Evolutionary conservation across 1,140 invertebrate species (phyloP).

Genomic region (Condylostylus longicornis): DNA sequence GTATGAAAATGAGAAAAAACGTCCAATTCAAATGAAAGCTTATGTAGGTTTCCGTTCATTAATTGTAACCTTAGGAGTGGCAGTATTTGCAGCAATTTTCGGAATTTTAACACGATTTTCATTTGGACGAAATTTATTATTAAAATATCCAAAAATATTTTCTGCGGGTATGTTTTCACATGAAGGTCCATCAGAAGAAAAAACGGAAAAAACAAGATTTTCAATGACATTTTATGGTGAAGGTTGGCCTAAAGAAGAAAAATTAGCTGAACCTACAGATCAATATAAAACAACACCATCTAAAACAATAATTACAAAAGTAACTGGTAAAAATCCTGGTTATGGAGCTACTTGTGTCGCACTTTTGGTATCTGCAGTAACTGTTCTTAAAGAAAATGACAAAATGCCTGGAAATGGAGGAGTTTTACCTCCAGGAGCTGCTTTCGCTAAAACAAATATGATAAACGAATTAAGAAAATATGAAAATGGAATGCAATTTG

Average conservation of each 20-base stretch:
- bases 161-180: conserved; percentile 50
- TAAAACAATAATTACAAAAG: conserved; percentile 49
- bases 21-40: conserved; percentile 52
- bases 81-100: conserved; percentile 46
- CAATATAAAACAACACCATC: conserved; percentile 44
- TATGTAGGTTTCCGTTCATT: conserved; percentile 41
- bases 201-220: conserved; percentile 46
- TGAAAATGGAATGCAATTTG: conserved; percentile 29
- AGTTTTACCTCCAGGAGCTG: conserved; percentile 36
- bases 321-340: conserved; percentile 53
- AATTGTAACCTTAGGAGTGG: conserved; percentile 26
- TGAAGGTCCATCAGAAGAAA: conserved; percentile 48
- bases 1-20: conserved; percentile 47
- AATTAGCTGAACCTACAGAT: conserved; percentile 41
- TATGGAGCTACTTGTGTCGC: conserved; percentile 69
- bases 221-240: conserved; percentile 51
- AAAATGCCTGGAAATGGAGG: conserved; percentile 49
- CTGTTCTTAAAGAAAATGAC: conserved; percentile 56
- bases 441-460: conserved; percentile 24
- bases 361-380: conserved; percentile 54
- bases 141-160: conserved; percentile 60
- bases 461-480: conserved; percentile 28
- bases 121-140: conserved; percentile 45
- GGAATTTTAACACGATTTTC: conserved; percentile 46
- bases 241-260: conserved; percentile 60